These are phyloP conservation scores for Galaxias olidus DNA, from an alignment of 2,797 vertebrate species.

Conservation along the genomic window DNA sequence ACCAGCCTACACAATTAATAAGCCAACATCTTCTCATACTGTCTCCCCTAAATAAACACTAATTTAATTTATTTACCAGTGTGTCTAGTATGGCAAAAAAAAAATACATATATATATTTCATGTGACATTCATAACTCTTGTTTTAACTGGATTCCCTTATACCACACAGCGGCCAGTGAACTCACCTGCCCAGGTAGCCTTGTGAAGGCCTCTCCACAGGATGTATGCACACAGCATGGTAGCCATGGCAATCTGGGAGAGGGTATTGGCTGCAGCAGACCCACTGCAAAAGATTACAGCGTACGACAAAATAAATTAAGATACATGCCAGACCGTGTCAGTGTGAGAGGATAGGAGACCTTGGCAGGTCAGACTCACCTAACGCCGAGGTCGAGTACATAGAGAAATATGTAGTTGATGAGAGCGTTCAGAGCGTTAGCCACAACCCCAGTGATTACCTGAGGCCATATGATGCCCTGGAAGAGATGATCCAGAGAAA, in stretches of 20 bases:
- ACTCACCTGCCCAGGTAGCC: constrained; percentile 86
- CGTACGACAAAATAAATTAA: neutral
- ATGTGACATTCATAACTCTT: neutral
- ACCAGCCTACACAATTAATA: constrained; percentile 79
- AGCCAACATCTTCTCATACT: neutral
- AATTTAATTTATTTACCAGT: neutral
- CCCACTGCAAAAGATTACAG: constrained; percentile 69
- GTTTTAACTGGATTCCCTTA: neutral
- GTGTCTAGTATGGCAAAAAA: neutral
- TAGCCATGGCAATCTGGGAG: constrained; percentile 79
- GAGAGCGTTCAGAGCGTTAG: constrained; percentile 83
- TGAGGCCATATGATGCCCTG: constrained; percentile 89
- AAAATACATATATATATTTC: neutral
- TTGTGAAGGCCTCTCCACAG: constrained; percentile 81
- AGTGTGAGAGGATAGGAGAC: neutral
- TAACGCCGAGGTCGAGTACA: constrained; percentile 79
- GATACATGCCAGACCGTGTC: neutral
- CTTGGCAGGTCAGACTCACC: constrained; percentile 76
- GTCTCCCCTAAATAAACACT: too few relatives aligned
- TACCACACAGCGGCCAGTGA: neutral
- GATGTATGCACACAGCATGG: constrained; percentile 81
- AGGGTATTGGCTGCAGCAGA: constrained; percentile 84
- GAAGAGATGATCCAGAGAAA: constrained; percentile 34
- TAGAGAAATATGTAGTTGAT: constrained; percentile 85
- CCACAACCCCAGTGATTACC: constrained; percentile 80